Conservation (phyloP, 2,113 vertebrate species). For the Edolisoma coerulescens region DNA sequence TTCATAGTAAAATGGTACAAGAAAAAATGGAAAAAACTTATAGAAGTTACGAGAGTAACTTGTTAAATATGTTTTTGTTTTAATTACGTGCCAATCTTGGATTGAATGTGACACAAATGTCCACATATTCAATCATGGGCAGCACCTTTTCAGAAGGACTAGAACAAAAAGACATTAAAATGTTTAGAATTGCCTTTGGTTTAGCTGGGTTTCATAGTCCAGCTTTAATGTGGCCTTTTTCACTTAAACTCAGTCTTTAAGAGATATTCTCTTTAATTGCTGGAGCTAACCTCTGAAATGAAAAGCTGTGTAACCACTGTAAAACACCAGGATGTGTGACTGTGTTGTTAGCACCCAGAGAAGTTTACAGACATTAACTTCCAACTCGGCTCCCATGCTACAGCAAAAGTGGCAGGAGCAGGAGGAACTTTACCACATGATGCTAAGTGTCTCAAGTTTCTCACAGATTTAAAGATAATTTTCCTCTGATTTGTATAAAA, state of each 20-base stretch:
- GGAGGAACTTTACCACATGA: not conserved
- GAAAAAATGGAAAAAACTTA: not conserved
- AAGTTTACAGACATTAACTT: not conserved
- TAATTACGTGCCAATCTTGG: accelerated
- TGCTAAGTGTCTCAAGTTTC: not conserved
- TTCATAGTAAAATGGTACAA: not conserved
- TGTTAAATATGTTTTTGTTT: not conserved
- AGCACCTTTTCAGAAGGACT: not conserved
- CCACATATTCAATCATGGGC: not conserved
- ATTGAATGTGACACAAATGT: not conserved
- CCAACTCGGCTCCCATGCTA: not conserved
- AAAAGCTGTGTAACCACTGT: not conserved
- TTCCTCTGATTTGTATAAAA: not conserved
- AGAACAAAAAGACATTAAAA: not conserved
- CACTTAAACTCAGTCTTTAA: not conserved
- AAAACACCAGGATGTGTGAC: not conserved
- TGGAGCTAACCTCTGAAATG: not conserved
- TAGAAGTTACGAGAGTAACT: not conserved
- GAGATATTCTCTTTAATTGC: not conserved
- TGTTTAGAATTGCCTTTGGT: no score
- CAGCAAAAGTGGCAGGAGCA: not conserved
- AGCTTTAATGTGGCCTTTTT: not conserved
- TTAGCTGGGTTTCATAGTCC: not conserved
- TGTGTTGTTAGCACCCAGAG: not conserved
- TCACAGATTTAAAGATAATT: not conserved